Evolutionary conservation across 2,888 invertebrate genomes (phyloP).

Genomic region (Abrostola triplasia): DNA sequence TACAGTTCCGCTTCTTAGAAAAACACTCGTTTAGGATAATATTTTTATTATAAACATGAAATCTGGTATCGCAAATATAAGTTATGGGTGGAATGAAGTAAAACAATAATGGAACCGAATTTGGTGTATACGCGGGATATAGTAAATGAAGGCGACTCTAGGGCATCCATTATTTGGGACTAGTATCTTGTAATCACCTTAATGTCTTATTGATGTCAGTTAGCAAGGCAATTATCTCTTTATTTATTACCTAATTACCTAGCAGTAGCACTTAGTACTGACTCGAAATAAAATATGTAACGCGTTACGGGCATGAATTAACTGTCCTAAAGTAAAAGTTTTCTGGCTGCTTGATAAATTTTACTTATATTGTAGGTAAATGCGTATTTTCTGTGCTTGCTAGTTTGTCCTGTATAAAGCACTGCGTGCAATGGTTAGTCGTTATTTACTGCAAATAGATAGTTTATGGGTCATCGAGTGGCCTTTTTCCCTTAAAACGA

Average conservation of each 20-base stretch:
- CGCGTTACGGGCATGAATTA: neutral
- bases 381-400: no score
- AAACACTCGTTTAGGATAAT: conserved; percentile 27
- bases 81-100: conserved; percentile 30
- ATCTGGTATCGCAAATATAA: conserved; percentile 26
- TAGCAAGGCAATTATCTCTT: conserved; percentile 33
- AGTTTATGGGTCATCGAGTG: no score
- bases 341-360: no score
- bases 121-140: conserved; percentile 21
- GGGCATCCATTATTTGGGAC: conserved; percentile 6
- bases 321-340: no score
- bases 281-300: conserved; percentile 20
- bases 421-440: no score
- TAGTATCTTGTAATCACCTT: conserved; percentile 23
- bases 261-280: conserved; percentile 11
- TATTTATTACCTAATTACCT: conserved; percentile 30
- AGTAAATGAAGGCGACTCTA: conserved; percentile 17
- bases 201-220: conserved; percentile 36
- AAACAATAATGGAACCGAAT: conserved; percentile 8
- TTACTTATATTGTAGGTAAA: no score
- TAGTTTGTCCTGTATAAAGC: no score
- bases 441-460: no score
- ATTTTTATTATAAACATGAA: conserved; percentile 34
- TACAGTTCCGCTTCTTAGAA: conserved; percentile 16
- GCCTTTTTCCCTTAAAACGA: no score